Evolutionary conservation across 1,140 invertebrate species (phyloP).

Genomic region (Drosophila repletoides): DNA sequence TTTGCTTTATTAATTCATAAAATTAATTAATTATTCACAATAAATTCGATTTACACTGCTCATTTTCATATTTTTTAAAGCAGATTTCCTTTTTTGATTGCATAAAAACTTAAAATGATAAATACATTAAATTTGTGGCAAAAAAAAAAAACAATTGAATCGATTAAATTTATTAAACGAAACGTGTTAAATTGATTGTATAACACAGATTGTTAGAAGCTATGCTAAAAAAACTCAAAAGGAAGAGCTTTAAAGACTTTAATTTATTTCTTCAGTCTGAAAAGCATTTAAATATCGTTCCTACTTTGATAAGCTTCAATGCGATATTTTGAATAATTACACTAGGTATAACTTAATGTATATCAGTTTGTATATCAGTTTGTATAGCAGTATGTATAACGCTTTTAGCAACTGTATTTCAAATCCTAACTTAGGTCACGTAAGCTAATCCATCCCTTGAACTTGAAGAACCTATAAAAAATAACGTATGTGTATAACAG

Average conservation of each 20-base stretch:
- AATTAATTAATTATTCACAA: constrained; percentile 22
- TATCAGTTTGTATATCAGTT: not conserved
- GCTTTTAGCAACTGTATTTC: too few species aligned
- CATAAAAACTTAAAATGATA: constrained; percentile 8
- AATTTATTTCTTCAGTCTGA: too few species aligned
- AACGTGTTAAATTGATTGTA: constrained; percentile 31
- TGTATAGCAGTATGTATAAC: not conserved
- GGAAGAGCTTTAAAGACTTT: too few species aligned
- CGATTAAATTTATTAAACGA: constrained; percentile 28
- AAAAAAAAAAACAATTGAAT: too few species aligned
- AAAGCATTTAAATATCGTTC: not conserved
- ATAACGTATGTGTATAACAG: too few species aligned
- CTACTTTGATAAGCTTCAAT: too few species aligned
- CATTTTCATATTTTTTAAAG: constrained; percentile 10
- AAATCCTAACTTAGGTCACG: too few species aligned
- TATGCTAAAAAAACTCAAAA: too few species aligned
- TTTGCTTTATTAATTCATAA: constrained; percentile 18
- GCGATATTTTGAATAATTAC: not conserved
- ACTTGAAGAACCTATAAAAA: too few species aligned
- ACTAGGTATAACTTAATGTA: not conserved
- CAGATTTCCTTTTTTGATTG: not conserved
- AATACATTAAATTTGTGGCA: constrained; percentile 15
- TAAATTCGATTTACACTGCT: constrained; percentile 7
- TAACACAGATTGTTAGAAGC: not conserved
- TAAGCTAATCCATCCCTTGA: too few species aligned